Evolutionary conservation across 2,797 vertebrate species (phyloP).

Genomic region (Cichlasoma orientale): DNA sequence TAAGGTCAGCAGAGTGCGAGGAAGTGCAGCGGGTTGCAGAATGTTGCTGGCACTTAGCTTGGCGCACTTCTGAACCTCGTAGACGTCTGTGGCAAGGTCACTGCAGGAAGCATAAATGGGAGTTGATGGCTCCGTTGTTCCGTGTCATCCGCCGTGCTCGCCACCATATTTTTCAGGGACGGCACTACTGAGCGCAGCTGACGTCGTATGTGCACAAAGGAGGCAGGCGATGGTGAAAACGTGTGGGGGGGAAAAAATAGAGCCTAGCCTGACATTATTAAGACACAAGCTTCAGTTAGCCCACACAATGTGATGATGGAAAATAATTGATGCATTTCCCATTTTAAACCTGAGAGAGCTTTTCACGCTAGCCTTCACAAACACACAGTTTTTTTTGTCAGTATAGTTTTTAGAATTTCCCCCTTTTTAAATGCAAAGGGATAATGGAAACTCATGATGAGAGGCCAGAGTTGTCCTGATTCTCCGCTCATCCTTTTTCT

Average conservation of each 20-base stretch:
- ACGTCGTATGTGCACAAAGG: conserved; percentile 71
- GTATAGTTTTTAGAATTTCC: conserved; percentile 1
- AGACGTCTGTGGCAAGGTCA: conserved; percentile 76
- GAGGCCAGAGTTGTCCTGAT: conserved; percentile 69
- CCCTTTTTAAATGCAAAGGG: conserved; percentile 26
- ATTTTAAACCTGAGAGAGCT: conserved; percentile 41
- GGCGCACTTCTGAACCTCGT: conserved; percentile 65
- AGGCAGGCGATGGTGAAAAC: conserved; percentile 48
- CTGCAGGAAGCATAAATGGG: conserved; percentile 75
- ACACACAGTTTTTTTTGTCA: not conserved
- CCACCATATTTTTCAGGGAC: conserved; percentile 58
- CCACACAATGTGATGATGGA: conserved; percentile 72
- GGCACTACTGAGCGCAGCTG: conserved; percentile 71
- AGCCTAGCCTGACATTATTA: conserved; percentile 60
- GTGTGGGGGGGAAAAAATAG: conserved; percentile 51
- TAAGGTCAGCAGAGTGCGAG: conserved; percentile 75
- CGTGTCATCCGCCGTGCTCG: conserved; percentile 71
- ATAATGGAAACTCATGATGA: conserved; percentile 64
- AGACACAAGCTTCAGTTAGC: conserved; percentile 81
- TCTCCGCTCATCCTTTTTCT: conserved; percentile 64
- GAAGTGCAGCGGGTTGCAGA: conserved; percentile 75
- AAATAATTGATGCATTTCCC: conserved; percentile 65
- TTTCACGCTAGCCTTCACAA: conserved; percentile 46
- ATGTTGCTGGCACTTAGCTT: conserved; percentile 72
- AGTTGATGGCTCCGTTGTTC: conserved; percentile 79